phyloP scores from a whole-genome alignment of 2,113 vertebrate species.

The Riparia riparia region DNA sequence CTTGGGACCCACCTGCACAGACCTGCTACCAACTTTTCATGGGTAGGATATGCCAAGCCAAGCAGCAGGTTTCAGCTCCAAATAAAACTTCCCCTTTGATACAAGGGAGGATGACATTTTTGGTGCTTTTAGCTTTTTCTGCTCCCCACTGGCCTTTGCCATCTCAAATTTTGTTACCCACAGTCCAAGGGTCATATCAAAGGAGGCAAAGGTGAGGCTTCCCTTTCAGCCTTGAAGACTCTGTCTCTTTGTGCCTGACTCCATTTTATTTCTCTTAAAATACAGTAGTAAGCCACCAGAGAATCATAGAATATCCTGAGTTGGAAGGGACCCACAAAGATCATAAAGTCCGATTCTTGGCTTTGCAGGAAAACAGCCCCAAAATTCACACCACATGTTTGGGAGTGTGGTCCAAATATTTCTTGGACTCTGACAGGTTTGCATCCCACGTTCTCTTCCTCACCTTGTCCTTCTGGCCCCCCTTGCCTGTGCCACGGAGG shows the following conservation, averaged over 20 bases:
- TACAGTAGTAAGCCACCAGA: not conserved
- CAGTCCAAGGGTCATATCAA: not conserved
- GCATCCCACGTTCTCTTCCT: not conserved
- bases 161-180: not conserved
- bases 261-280: not conserved
- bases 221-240: not conserved
- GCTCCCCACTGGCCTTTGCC: not conserved
- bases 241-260: not conserved
- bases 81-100: not conserved
- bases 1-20: not conserved
- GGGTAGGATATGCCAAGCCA: not conserved
- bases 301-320: not conserved
- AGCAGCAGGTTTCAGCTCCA: not conserved
- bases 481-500: not conserved
- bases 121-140: not conserved
- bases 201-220: not conserved
- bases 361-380: not conserved
- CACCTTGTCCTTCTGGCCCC: not conserved
- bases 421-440: not conserved
- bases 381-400: not conserved
- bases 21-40: not conserved
- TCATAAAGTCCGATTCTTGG: rapidly evolving
- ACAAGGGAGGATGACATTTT: not conserved
- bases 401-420: not conserved
- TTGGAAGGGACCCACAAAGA: not conserved